Evolutionary conservation across 2,888 invertebrate genomes (phyloP).

Genomic region (Philereme transversata): DNA sequence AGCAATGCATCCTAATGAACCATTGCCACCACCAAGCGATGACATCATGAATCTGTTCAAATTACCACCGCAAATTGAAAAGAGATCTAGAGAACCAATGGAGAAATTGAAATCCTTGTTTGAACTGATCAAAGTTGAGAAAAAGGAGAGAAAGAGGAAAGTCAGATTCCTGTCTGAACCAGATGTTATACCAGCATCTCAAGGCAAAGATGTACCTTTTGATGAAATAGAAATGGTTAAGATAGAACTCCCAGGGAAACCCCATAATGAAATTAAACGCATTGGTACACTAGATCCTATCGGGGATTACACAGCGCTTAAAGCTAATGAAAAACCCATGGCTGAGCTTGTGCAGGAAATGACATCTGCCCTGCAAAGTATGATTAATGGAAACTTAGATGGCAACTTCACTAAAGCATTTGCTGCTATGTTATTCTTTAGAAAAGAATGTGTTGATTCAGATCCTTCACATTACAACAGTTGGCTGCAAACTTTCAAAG

Average conservation of each 20-base stretch:
- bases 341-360: conserved; percentile 60
- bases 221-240: conserved; percentile 47
- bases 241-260: conserved; percentile 55
- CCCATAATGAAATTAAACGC: conserved; percentile 44
- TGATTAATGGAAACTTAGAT: conserved; percentile 68
- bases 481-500: conserved; percentile 69
- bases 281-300: conserved; percentile 86
- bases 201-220: conserved; percentile 24
- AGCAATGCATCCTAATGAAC: conserved; percentile 84
- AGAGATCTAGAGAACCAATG: conserved; percentile 71
- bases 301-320: conserved; percentile 82
- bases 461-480: conserved; percentile 68
- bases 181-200: conserved; percentile 26
- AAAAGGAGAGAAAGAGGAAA: conserved; percentile 55
- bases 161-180: conserved; percentile 31
- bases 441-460: conserved; percentile 62
- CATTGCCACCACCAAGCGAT: conserved; percentile 79
- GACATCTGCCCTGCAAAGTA: conserved; percentile 66
- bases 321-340: conserved; percentile 61
- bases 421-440: conserved; percentile 62
- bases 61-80: conserved; percentile 75
- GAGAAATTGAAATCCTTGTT: conserved; percentile 78
- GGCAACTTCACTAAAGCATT: conserved; percentile 66
- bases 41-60: conserved; percentile 78
- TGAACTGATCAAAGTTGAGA: conserved; percentile 70